Percentiles rank a stretch among this genome's conserved stretches.
phyloP scores from a whole-genome alignment of 2,888 invertebrate species.

The Parelbella ahira region DNA sequence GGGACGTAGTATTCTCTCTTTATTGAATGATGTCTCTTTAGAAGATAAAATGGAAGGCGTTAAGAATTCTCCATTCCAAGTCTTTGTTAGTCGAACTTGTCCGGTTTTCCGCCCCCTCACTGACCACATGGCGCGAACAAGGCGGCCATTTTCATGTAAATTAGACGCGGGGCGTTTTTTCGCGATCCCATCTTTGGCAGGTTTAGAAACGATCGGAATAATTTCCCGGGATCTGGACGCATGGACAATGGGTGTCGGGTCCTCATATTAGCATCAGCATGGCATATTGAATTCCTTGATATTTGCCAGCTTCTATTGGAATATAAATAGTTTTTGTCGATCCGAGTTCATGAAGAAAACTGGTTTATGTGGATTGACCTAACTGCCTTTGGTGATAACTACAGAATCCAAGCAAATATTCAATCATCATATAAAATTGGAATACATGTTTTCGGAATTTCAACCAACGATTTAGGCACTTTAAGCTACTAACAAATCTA shows the following conservation, averaged over 20 bases:
- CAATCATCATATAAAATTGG: too few species aligned
- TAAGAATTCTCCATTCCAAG: not conserved
- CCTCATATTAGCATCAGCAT: slow-evolving; percentile 24
- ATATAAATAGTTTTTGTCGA: slow-evolving; percentile 7
- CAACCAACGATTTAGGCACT: too few species aligned
- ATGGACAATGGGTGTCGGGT: slow-evolving; percentile 20
- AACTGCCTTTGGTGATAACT: too few species aligned
- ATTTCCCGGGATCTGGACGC: slow-evolving; percentile 35
- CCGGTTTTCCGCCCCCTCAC: slow-evolving; percentile 23
- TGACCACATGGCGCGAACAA: slow-evolving; percentile 27
- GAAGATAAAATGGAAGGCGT: not conserved
- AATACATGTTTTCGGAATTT: too few species aligned
- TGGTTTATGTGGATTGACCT: too few species aligned
- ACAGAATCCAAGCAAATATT: too few species aligned
- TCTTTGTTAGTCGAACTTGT: slow-evolving; percentile 15
- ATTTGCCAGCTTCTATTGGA: slow-evolving; percentile 1
- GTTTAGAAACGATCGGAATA: slow-evolving; percentile 35
- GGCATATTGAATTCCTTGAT: slow-evolving; percentile 22
- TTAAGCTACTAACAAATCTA: too few species aligned
- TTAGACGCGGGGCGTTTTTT: slow-evolving; percentile 46
- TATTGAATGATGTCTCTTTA: not conserved
- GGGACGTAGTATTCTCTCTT: too few species aligned
- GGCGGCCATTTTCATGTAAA: slow-evolving; percentile 58
- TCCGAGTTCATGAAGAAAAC: not conserved
- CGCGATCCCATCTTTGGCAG: slow-evolving; percentile 33